Base-by-base conservation (phyloP, 64 coral and sea anemone species). In the Hydrozoanthus tunicans region DNA sequence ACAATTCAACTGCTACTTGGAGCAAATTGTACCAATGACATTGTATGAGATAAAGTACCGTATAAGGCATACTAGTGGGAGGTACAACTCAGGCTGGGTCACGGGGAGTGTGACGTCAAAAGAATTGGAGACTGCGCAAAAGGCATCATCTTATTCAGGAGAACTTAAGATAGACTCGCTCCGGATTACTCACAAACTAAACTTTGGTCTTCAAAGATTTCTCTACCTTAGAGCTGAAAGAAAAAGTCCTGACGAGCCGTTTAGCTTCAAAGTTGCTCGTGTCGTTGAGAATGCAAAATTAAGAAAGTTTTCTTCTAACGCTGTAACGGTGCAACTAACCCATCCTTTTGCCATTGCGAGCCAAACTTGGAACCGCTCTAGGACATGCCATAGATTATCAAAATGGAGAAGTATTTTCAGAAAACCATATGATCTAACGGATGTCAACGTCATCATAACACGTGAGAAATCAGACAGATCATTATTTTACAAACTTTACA, bases 1-100 rank as follows among this genome's bases (percentile, higher is more conserved):
- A 11, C 58, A 81, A 15, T 95, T 93, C 51, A 95, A 92, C 79
- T 95, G 94, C 56, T 95, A 83, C 60, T 88, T 95, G 25, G 79
- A 95, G 64, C 73, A 75, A 25, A 56, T 90, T 12, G 25, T 24
- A 25, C 91, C 94, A 6, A 72, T 58, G 64, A 85, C 62, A 5
- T 57, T 95, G 32, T 95, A 95, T 27, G 85, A 55, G 3, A 32
- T 95, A 17, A 67, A 56, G 25, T 95, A 95, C 59, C 61, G 91
- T 55, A 74, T 95, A 27, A 52, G 78, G 10, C 85, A 95, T 27
- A 56, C 73, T 6, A 85, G 69, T 73, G 91, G 94, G 5, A n/a
- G 71, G 1, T 95, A 93, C 78, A 79, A 68, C 23, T 95, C 94
- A 8, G n/a, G 67, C 7, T 95, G 94, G 91, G 32, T 95, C 1